Percentiles rank a stretch among this genome's conserved stretches.
Conservation (phyloP, 2,113 vertebrate genomes). For the Mirza zaza region DNA sequence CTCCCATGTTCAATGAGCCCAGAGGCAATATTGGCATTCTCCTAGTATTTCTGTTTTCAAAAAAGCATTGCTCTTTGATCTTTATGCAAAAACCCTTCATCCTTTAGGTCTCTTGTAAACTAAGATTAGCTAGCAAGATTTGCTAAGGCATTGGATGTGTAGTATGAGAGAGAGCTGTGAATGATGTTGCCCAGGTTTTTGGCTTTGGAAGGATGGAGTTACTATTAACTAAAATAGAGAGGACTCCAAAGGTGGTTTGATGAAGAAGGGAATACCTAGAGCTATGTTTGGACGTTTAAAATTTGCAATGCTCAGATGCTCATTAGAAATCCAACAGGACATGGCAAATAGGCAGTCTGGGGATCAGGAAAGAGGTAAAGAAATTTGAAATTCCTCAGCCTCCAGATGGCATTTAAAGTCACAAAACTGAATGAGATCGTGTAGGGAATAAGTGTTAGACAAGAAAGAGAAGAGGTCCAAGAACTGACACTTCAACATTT, state of each 20-base stretch:
- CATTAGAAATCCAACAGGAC: background rate
- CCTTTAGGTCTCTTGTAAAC: background rate
- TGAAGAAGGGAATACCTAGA: background rate
- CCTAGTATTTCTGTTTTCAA: conserved; percentile 7
- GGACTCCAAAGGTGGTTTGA: background rate
- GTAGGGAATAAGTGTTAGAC: background rate
- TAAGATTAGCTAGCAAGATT: background rate
- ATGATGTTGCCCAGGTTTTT: background rate
- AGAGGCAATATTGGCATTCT: background rate
- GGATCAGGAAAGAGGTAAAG: background rate
- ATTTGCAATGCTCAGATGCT: background rate
- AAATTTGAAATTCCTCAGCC: background rate
- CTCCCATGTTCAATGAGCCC: background rate
- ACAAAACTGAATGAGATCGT: background rate
- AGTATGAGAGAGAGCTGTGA: background rate
- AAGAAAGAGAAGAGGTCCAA: background rate
- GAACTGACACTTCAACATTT: background rate
- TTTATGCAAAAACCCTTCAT: conserved; percentile 4
- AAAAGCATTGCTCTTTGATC: background rate
- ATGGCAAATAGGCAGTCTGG: background rate
- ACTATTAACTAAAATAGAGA: background rate
- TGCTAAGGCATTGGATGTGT: background rate
- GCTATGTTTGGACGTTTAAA: background rate
- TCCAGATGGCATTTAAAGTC: background rate
- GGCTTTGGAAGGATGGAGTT: background rate